Evolutionary conservation across 2,888 invertebrate species (phyloP).

Genomic region (Pseudanteris insignis): DNA sequence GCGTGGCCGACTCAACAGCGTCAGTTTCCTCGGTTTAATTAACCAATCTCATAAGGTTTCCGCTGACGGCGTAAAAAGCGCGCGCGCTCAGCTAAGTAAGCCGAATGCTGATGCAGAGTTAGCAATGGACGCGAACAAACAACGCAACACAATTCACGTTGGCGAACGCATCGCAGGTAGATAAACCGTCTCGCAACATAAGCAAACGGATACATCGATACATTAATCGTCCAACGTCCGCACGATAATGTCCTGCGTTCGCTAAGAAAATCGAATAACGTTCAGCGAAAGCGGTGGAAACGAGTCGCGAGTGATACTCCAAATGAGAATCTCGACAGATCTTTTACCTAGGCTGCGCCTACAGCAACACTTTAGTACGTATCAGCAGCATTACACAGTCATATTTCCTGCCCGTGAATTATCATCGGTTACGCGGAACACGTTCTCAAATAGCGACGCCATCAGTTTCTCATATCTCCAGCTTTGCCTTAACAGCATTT

Average conservation of each 20-base stretch:
- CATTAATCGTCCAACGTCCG: constrained; percentile 37
- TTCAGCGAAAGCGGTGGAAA: constrained; percentile 37
- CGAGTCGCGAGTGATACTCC: constrained; percentile 39
- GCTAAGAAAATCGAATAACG: constrained; percentile 41
- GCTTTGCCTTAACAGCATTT: constrained; percentile 22
- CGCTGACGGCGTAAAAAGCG: constrained; percentile 11
- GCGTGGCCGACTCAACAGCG: constrained; percentile 1
- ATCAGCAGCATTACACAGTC: constrained; percentile 39
- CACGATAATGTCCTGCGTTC: constrained; percentile 37
- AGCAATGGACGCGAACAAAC: constrained; percentile 21
- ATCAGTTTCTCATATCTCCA: constrained; percentile 38
- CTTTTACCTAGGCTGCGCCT: constrained; percentile 31
- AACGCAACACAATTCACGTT: constrained; percentile 24
- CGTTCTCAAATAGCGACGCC: constrained; percentile 37
- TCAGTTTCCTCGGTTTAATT: constrained; percentile 22
- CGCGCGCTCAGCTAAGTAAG: constrained; percentile 3
- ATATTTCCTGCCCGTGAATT: constrained; percentile 41
- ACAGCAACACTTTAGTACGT: constrained; percentile 25
- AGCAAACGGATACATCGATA: constrained; percentile 39
- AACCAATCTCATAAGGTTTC: constrained; percentile 21
- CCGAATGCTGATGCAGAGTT: constrained; percentile 26
- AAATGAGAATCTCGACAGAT: constrained; percentile 39
- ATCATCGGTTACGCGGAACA: constrained; percentile 39
- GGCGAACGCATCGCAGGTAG: constrained; percentile 13
- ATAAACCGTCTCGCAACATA: constrained; percentile 37